These are phyloP conservation scores for Lordiphosa collinella DNA, from an alignment of 1,140 invertebrate species.

Conservation along the genomic window DNA sequence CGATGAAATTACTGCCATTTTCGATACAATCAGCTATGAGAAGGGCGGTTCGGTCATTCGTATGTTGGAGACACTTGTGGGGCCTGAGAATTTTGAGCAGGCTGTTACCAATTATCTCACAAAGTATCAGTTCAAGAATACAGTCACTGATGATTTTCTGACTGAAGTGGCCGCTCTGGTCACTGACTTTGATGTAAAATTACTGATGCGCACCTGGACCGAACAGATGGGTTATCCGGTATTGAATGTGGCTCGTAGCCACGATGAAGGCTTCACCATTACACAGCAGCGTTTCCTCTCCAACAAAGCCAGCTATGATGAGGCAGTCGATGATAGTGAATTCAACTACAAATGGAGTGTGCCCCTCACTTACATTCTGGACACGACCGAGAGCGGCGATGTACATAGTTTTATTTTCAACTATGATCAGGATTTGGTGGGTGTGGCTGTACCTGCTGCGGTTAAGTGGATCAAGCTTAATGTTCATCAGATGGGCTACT, in stretches of 20 bases:
- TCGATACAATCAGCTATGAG: constrained; percentile 94
- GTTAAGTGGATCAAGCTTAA: constrained; percentile 92
- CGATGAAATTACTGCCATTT: constrained; percentile 94
- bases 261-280: constrained; percentile 81
- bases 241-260: constrained; percentile 82
- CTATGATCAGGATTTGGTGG: constrained; percentile 12
- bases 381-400: constrained; percentile 79
- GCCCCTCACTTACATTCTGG: constrained; percentile 85
- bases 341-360: constrained; percentile 89
- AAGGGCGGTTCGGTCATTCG: constrained; percentile 94
- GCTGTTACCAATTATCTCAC: constrained; percentile 89
- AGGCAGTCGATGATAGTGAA: constrained; percentile 80
- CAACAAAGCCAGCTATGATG: constrained; percentile 82
- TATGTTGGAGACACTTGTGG: constrained; percentile 93
- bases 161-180: constrained; percentile 81
- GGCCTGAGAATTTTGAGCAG: constrained; percentile 86
- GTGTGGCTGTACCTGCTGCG: constrained; percentile 5
- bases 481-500: constrained; percentile 90
- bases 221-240: constrained; percentile 95
- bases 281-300: constrained; percentile 87
- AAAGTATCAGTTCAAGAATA: constrained; percentile 86
- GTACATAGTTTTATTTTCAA: constrained; percentile 63
- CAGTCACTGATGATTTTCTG: constrained; percentile 90
- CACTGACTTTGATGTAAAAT: constrained; percentile 80
- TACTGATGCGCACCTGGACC: constrained; percentile 96